Evolutionary conservation across 1,140 invertebrate genomes (phyloP), one percentile per base, ranked within the genome.

Genomic region (Mamestra configurata): DNA sequence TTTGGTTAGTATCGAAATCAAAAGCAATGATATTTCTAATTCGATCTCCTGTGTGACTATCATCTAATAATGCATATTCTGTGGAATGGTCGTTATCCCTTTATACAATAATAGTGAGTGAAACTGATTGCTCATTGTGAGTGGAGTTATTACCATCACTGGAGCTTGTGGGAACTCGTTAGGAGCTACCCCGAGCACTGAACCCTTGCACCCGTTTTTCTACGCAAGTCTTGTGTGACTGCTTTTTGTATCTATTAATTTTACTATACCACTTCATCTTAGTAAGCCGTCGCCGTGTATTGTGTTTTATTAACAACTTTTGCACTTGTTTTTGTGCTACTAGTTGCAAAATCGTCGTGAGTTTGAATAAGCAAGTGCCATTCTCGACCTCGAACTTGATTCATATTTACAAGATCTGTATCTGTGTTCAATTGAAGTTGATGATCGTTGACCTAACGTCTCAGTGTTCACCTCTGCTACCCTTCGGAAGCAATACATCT

Each of bases 211-310:
- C 81, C 70, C 79, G 82, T 88, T 83, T 85, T 86, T 84, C 76
- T 84, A 66, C 79, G 64, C 53, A 40, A 40, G 70, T 68, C 88
- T 84, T 86, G 90, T 84, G 79, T 80, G 86, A 87, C 90, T 77
- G 73, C 88, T 91, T 91, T 93, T 89, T 89, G 75, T 87, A 79
- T 68, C 77, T 81, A 82, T 81, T 84, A 86, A 89, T 91, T 89
- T 91, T 86, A 86, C 82, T 86, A 82, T 86, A 84, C 82, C 80
- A 82, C 37, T 18, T 46, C 86, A 84, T 84, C 72, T 82, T 84
- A 61, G 79, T 72, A 1, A 49, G 10, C 15, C 7, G 11, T 73
- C n/a, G 18, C 35, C 35, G 43, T 40, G 10, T 53, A 40, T 15
- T 11, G 11, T 57, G 31, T 53, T 51, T 57, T 73, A 40, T 57